Base-by-base conservation (phyloP, 2,797 vertebrate genomes). In the Scleropages formosus region DNA sequence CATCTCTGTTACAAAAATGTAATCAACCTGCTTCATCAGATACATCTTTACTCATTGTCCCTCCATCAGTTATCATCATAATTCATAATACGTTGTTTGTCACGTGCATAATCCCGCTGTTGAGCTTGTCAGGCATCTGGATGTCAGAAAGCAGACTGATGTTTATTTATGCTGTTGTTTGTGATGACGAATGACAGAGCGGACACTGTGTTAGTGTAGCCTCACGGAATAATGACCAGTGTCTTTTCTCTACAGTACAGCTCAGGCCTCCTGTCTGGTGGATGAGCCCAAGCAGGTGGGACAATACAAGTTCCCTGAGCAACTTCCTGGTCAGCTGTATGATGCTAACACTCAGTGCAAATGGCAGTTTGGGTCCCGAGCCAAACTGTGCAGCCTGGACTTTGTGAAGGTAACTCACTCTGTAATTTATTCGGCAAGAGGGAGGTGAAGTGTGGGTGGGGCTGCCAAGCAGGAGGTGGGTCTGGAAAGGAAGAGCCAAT, bases 301-400 rank as follows among this genome's bases (percentile, higher is more conserved):
- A 79, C 95, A 95, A 84, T 98, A 96, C 89, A 95, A 95, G 84
- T 98, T 95, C 83, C 97, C 97, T 0, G 95, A 97, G 78, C 93
- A 95, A 84, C 94, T 98, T 24, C 97, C 97, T 0, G 97, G 97
- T 44, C 96, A 99, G 92, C 93, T 98, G 76, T 99, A 99, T 1
- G 93, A 98, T 53, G 97, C 95, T 0, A 94, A 98, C 90, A 98
- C 92, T 0, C 98, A 99, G 88, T 99, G 98, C 93, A 98, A 98
- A 87, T 99, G 97, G 98, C 97, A 98, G 82, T 99, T 99, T 83
- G 98, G 97, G 87, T 91, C 94, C 79, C 97, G 95, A 86, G 96
- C 96, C 79, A 96, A 96, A 86, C 87, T 97, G 0, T 99, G 98
- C 89, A 93, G 92, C 84, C 93, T 98, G 80, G 95, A 95, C 83